Percentiles rank a stretch among this genome's conserved stretches.
These are phyloP conservation scores for Pseudomyrmex pallidus DNA, from an alignment of 1,140 invertebrate species.

Conservation along the genomic window DNA sequence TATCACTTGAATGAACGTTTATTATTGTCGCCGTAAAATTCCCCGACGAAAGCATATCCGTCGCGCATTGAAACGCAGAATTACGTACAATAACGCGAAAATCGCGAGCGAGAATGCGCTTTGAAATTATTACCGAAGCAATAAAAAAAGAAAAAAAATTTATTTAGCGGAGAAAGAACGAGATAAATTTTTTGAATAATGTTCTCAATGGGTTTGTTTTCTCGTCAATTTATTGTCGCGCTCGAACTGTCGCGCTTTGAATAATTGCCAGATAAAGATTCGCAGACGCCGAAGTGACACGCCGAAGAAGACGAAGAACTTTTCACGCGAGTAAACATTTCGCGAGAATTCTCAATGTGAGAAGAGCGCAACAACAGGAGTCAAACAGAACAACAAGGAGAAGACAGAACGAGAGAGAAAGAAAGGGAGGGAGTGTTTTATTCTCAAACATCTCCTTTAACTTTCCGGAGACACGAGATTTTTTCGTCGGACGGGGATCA, in stretches of 20 bases:
- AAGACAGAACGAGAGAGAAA: not conserved
- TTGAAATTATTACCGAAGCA: not conserved
- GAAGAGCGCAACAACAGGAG: not conserved
- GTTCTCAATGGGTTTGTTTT: not conserved
- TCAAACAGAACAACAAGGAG: not conserved
- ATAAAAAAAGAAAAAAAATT: not conserved
- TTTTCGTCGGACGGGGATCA: constrained; percentile 29
- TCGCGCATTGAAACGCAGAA: not conserved
- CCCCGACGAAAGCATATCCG: constrained; percentile 5
- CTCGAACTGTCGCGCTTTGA: not conserved
- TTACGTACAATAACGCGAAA: not conserved
- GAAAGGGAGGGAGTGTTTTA: not conserved
- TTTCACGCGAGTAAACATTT: constrained; percentile 5
- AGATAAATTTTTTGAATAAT: not conserved
- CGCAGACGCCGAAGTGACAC: too few species aligned
- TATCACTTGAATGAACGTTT: constrained; percentile 38
- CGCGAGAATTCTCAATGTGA: not conserved
- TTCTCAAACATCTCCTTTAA: constrained; percentile 6
- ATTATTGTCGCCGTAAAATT: constrained; percentile 49
- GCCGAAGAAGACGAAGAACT: too few species aligned
- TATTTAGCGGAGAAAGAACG: not conserved
- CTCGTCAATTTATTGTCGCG: not conserved
- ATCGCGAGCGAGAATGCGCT: not conserved
- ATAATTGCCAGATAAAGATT: constrained; percentile 7
- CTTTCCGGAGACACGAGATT: not conserved